Evolutionary conservation across 2,888 invertebrate genomes (phyloP).

Genomic region (Magallana nippona): DNA sequence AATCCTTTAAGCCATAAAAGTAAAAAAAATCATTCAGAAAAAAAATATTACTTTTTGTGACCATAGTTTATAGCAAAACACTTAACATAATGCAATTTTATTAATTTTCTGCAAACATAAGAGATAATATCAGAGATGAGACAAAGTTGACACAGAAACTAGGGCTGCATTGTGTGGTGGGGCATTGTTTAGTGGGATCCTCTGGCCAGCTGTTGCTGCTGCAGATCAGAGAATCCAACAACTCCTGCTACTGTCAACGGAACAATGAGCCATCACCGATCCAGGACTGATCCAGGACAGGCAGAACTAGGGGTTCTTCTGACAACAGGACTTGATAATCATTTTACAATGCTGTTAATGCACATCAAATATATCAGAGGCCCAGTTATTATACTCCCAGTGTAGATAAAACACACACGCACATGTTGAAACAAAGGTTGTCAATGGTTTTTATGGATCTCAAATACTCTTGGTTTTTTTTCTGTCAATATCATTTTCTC

Average conservation of each 20-base stretch:
- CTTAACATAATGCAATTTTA: too few species aligned
- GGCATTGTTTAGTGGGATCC: neutral
- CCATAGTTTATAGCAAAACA: too few species aligned
- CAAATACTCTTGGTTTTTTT: neutral
- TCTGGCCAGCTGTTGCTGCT: conserved; percentile 13
- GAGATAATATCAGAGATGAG: neutral
- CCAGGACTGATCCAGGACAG: neutral
- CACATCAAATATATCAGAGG: neutral
- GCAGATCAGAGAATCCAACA: too few species aligned
- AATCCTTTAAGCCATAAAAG: too few species aligned
- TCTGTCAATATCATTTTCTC: conserved; percentile 11
- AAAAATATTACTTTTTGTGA: too few species aligned
- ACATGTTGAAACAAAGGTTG: neutral
- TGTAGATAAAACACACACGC: conserved; percentile 20
- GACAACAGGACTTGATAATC: neutral
- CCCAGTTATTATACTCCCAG: neutral
- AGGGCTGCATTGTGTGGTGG: neutral
- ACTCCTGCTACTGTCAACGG: too few species aligned
- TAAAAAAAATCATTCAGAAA: too few species aligned
- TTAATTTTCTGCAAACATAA: too few species aligned
- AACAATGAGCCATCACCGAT: neutral
- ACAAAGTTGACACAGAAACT: neutral
- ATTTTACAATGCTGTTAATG: neutral
- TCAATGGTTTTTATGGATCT: conserved; percentile 4
- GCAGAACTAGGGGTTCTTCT: too few species aligned